Conservation (phyloP, 2,797 vertebrate species). For the Hoplostethus atlanticus region DNA sequence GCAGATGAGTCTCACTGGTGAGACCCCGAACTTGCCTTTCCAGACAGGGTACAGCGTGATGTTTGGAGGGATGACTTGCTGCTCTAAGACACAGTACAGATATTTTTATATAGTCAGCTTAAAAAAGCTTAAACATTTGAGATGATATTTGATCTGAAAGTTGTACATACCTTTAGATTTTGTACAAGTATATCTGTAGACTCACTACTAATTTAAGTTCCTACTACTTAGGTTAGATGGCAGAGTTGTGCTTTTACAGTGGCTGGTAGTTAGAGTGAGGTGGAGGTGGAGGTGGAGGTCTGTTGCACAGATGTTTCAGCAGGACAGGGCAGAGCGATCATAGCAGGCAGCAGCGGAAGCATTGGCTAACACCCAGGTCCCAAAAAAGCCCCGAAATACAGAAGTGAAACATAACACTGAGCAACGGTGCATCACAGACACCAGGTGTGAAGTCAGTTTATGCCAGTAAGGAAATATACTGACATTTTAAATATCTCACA, state of each 20-base stretch:
- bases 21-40: slow-evolving; percentile 24
- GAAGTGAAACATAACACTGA: slow-evolving; percentile 71
- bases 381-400: slow-evolving; percentile 51
- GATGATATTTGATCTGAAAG: neutral
- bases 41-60: slow-evolving; percentile 66
- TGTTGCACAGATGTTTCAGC: slow-evolving; percentile 59
- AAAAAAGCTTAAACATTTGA: neutral
- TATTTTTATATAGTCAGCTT: neutral
- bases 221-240: slow-evolving; percentile 43
- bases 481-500: slow-evolving; percentile 63
- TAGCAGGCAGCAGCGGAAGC: slow-evolving; percentile 59
- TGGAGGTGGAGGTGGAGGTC: slow-evolving; percentile 33
- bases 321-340: slow-evolving; percentile 57
- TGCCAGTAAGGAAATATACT: slow-evolving; percentile 54
- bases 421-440: slow-evolving; percentile 60
- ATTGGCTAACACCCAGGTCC: slow-evolving; percentile 53
- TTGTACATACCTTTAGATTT: slow-evolving; percentile 57
- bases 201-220: slow-evolving; percentile 30
- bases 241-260: slow-evolving; percentile 34
- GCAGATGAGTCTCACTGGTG: slow-evolving; percentile 71
- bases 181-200: neutral
- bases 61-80: slow-evolving; percentile 16
- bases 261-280: slow-evolving; percentile 16
- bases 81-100: slow-evolving; percentile 47
- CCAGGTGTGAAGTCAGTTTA: slow-evolving; percentile 68